Evolutionary conservation across 2,888 invertebrate species (phyloP).

Genomic region (Nephrotoma appendiculata): DNA sequence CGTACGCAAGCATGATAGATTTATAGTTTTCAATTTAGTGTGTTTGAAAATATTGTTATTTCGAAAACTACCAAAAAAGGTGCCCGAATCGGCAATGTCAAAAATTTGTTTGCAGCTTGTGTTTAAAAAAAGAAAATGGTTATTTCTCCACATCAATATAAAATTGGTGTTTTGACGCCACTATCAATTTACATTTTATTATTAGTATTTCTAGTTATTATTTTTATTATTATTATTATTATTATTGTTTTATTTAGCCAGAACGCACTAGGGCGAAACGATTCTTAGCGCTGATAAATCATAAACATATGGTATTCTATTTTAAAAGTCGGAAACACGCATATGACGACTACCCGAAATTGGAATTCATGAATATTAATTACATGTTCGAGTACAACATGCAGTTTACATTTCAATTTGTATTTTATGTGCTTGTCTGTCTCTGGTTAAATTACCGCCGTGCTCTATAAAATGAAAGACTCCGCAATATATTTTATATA

Average conservation of each 20-base stretch:
- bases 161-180: background rate
- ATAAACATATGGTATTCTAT: background rate
- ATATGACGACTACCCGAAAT: background rate
- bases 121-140: no score
- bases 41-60: no score
- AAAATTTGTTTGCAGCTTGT: no score
- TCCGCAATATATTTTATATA: background rate
- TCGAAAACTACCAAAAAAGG: no score
- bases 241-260: background rate
- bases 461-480: background rate
- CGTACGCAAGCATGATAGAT: no score
- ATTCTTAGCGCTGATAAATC: background rate
- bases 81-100: no score
- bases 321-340: background rate
- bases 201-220: background rate
- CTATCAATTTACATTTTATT: background rate
- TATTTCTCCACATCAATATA: background rate
- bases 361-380: background rate
- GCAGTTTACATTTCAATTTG: background rate
- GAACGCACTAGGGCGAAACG: background rate
- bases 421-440: background rate
- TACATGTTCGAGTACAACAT: background rate
- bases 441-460: no score
- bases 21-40: no score
- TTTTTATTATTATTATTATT: no score